Evolutionary conservation across 1,140 invertebrate species (phyloP).

Genomic region (Conus betulinus): DNA sequence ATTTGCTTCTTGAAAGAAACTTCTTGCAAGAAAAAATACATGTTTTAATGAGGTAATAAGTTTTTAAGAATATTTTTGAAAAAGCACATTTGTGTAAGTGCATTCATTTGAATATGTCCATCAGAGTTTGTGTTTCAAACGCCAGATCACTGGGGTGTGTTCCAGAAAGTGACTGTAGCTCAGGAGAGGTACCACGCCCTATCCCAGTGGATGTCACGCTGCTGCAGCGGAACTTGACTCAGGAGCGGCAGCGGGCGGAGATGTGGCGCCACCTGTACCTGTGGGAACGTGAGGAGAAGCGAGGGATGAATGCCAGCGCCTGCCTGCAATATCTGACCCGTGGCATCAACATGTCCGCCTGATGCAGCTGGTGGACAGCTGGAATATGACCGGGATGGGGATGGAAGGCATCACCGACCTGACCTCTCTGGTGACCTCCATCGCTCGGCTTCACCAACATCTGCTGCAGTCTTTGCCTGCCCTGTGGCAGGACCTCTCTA

Average conservation of each 20-base stretch:
- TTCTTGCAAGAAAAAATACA: too few relatives aligned
- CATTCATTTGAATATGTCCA: too few relatives aligned
- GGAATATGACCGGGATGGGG: constrained; percentile 10
- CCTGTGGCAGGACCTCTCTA: constrained; percentile 18
- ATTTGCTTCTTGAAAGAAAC: too few relatives aligned
- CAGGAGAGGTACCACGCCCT: neutral
- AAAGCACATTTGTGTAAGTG: too few relatives aligned
- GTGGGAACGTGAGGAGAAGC: neutral
- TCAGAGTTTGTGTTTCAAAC: too few relatives aligned
- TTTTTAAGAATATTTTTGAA: too few relatives aligned
- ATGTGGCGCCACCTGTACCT: constrained; percentile 37
- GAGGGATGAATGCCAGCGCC: constrained; percentile 14
- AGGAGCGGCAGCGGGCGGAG: constrained; percentile 21
- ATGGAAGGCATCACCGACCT: neutral
- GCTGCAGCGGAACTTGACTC: constrained; percentile 29
- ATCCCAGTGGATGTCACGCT: constrained; percentile 23
- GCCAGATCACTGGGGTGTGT: neutral
- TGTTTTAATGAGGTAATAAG: too few relatives aligned
- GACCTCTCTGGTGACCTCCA: constrained; percentile 17
- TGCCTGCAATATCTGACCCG: constrained; percentile 21
- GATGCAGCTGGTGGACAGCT: neutral
- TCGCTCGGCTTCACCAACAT: constrained; percentile 13
- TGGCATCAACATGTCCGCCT: constrained; percentile 3
- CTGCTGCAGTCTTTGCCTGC: constrained; percentile 25
- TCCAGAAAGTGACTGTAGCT: neutral